These are phyloP conservation scores for Blastobasis adustella DNA, from an alignment of 2,888 invertebrate species.

Conservation along the genomic window DNA sequence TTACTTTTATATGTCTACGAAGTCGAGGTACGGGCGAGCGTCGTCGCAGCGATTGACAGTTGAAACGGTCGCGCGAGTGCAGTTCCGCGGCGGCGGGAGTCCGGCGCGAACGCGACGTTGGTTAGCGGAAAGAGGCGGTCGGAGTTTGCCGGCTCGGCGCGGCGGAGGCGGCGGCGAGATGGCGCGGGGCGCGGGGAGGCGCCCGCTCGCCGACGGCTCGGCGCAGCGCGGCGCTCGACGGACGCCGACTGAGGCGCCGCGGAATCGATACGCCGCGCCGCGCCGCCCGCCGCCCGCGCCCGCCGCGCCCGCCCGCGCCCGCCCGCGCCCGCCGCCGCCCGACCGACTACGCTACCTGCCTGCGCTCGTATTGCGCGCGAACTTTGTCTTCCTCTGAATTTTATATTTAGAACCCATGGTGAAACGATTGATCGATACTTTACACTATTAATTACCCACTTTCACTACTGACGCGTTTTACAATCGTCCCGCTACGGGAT, in stretches of 20 bases:
- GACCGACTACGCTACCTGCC: constrained; percentile 31
- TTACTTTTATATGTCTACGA: neutral
- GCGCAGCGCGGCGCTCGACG: constrained; percentile 73
- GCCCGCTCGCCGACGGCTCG: constrained; percentile 65
- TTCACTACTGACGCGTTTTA: too few relatives aligned
- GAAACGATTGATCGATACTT: constrained; percentile 73
- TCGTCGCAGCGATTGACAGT: constrained; percentile 1
- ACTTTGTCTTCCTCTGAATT: constrained; percentile 73
- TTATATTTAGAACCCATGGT: constrained; percentile 73
- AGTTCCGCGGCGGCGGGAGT: constrained; percentile 66
- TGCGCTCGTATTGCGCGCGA: constrained; percentile 72
- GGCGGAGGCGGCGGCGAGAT: constrained; percentile 42
- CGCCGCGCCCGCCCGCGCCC: constrained; percentile 42
- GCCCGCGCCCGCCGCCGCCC: constrained; percentile 28
- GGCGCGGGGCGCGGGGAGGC: constrained; percentile 40
- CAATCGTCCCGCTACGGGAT: too few relatives aligned
- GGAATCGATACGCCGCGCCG: constrained; percentile 63
- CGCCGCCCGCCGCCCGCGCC: constrained; percentile 49
- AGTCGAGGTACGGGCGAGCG: constrained; percentile 10
- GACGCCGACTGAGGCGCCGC: constrained; percentile 69
- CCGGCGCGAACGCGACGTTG: constrained; percentile 65
- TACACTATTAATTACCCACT: constrained; percentile 51
- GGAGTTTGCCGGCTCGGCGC: constrained; percentile 67
- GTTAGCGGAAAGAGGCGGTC: constrained; percentile 71
- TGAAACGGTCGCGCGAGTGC: constrained; percentile 37